Percentiles rank a stretch among this genome's conserved stretches.
These are phyloP conservation scores for Kuschelorhynchus macadamiae DNA, from an alignment of 2,888 invertebrate genomes.

Conservation along the genomic window DNA sequence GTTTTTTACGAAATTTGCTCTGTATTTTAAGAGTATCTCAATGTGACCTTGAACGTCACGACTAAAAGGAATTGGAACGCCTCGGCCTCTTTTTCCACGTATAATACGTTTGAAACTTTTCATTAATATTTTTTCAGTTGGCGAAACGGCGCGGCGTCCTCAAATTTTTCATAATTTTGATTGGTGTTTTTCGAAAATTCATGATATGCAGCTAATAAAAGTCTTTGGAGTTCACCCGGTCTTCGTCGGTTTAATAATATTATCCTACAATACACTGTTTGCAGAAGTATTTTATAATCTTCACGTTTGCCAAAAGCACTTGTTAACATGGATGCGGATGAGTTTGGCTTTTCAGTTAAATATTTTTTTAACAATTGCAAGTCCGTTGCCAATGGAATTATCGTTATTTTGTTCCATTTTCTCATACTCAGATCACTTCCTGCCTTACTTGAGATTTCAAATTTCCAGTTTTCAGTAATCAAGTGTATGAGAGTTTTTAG, in stretches of 20 bases:
- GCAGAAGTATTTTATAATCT: no score
- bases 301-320: no score
- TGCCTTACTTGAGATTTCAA: neutral
- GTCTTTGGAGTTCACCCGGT: no score
- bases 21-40: neutral
- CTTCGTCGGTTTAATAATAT: no score
- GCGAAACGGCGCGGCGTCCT: no score
- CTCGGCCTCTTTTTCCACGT: constrained; percentile 3
- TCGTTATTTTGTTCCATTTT: neutral
- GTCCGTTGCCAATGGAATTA: neutral
- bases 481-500: neutral
- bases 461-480: neutral
- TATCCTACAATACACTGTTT: no score
- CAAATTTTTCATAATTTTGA: no score
- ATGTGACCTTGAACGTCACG: neutral
- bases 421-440: neutral
- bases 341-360: neutral
- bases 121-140: constrained; percentile 8
- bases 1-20: neutral
- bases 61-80: constrained; percentile 2
- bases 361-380: neutral
- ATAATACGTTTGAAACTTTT: neutral
- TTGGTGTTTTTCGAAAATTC: no score
- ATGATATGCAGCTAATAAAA: no score
- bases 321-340: no score